These are phyloP conservation scores for Serrognathus titanus DNA, from an alignment of 2,888 invertebrate genomes.

Conservation along the genomic window DNA sequence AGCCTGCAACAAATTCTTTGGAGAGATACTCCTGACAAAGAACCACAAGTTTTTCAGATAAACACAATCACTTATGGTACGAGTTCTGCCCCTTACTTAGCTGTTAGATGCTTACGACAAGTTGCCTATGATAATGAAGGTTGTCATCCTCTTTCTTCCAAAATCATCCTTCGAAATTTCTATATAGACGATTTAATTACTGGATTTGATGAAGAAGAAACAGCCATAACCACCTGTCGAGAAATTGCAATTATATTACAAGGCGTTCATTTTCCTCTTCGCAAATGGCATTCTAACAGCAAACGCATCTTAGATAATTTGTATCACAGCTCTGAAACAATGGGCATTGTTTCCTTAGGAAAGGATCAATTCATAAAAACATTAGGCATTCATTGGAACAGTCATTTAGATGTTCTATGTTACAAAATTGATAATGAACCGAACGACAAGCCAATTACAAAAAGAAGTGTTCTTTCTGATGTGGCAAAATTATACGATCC, in stretches of 20 bases:
- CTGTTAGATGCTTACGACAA: not conserved
- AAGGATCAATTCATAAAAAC: not conserved
- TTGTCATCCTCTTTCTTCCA: not conserved
- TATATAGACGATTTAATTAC: too few species aligned
- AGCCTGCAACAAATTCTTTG: not conserved
- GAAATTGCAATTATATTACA: not conserved
- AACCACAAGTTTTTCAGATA: not conserved
- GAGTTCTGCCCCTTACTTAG: not conserved
- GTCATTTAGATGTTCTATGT: not conserved
- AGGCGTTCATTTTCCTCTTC: not conserved
- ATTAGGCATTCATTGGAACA: not conserved
- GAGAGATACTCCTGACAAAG: not conserved
- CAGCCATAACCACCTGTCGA: not conserved
- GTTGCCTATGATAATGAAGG: not conserved
- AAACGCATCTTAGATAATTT: not conserved
- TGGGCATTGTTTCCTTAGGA: not conserved
- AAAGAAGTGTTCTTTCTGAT: slow-evolving; percentile 14
- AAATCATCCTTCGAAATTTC: not conserved
- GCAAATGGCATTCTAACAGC: not conserved
- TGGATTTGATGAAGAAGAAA: too few species aligned
- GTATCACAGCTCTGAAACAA: not conserved
- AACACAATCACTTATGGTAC: not conserved
- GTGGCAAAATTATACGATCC: slow-evolving; percentile 15
- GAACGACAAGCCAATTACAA: not conserved
- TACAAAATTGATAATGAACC: not conserved